Base-by-base conservation (phyloP, 2,888 invertebrate genomes). In the Galeopsomyia nigrocyanea region DNA sequence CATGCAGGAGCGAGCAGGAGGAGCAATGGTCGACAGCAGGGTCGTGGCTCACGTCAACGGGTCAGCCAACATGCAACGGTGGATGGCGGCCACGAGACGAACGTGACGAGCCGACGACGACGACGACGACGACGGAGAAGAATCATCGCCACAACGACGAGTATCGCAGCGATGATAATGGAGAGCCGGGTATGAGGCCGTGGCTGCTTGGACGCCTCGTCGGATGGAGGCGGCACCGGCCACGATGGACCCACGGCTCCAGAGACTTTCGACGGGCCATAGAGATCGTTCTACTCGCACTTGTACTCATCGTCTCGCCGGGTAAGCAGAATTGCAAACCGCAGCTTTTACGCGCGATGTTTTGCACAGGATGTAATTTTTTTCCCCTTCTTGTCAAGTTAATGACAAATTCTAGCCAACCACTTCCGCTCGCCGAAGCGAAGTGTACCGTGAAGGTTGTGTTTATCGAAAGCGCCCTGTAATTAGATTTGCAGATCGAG, bases 261-360 rank as follows among this genome's bases (percentile, higher is more conserved):
- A 46, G 66, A 60, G 50, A 71, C 19, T 21, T 70, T 49, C 80
- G 83, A 76, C 81, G 84, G 76, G 79, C 83, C 80, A 80, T 81
- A 78, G 83, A 84, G 77, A 83, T 84, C 81, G 81, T 86, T 68
- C 80, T 86, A 75, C 82, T 86, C 79, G 83, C 85, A 51, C 80
- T 86, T 79, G 81, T 83, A 71, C 83, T 86, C 70, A 82, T 86
- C 80, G 81, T 85, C 78, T 82, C 85, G 69, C 86, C 86, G 80
- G 86, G 86, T 84, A 77, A 46, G 76, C 57, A n/a, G n/a, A n/a
- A n/a, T 60, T 6, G 19, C 13, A 50, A 39, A n/a, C n/a, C 26
- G 3, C 26, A 26, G 26, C 26, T 26, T n/a, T n/a, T n/a, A 58
- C 16, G 58, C 13, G 51, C n/a, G n/a, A 9, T 31, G 31, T 31